These are phyloP conservation scores for Motacilla alba DNA, from an alignment of 2,113 vertebrate genomes.

Conservation along the genomic window DNA sequence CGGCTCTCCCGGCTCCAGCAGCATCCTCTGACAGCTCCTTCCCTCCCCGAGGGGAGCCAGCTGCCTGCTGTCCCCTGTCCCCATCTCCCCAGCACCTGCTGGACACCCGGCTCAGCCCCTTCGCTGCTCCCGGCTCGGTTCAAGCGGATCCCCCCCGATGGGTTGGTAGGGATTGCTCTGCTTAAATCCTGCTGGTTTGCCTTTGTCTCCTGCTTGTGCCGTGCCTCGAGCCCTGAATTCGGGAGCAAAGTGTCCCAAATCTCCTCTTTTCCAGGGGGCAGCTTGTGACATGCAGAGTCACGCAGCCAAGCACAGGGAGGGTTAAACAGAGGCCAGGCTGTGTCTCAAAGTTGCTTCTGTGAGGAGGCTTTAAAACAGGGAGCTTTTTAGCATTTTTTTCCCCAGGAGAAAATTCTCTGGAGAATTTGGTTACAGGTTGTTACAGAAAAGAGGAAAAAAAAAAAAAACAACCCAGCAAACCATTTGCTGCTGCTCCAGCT, in stretches of 20 bases:
- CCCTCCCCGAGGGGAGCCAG: neutral
- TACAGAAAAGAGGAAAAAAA: accelerated
- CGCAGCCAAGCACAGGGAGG: neutral
- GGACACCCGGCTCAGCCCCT: neutral
- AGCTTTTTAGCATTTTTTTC: neutral
- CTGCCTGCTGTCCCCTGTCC: neutral
- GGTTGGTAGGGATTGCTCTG: neutral
- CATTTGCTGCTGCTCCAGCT: neutral
- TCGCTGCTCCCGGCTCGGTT: neutral
- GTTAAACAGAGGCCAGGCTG: neutral
- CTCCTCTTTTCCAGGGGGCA: accelerated
- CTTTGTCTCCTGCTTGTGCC: neutral
- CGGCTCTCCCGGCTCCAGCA: neutral
- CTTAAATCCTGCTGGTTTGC: neutral
- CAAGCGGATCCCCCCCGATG: neutral
- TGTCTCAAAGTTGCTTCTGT: neutral
- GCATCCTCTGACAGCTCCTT: neutral
- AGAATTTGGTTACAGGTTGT: slow-evolving; percentile 19
- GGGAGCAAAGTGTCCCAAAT: accelerated
- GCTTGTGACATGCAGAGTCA: neutral
- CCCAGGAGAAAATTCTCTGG: neutral
- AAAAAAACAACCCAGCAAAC: neutral
- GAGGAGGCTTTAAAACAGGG: neutral
- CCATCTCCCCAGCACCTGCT: neutral
- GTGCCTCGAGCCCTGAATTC: neutral